phyloP scores from a whole-genome alignment of 2,888 invertebrate genomes.

The Morinoia aosen region DNA sequence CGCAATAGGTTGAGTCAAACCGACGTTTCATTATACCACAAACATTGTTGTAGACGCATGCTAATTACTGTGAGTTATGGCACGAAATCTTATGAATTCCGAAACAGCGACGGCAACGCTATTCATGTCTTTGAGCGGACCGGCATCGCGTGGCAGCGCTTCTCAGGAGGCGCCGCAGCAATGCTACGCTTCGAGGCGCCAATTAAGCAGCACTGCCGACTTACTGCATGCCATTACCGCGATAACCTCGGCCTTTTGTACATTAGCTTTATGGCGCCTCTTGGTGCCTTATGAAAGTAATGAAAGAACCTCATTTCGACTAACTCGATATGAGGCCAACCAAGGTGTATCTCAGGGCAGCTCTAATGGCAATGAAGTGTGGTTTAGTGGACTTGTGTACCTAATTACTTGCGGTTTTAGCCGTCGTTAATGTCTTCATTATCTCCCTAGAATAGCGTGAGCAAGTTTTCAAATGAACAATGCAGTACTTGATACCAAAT shows the following conservation, averaged over 20 bases:
- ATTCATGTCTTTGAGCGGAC: not conserved
- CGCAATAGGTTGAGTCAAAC: too few species aligned
- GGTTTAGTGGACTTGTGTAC: not conserved
- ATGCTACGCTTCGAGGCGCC: not conserved
- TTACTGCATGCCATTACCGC: slow-evolving; percentile 4
- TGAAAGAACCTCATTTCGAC: not conserved
- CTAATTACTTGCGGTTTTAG: not conserved
- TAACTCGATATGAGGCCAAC: not conserved
- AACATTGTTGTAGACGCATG: not conserved
- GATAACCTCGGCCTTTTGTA: not conserved
- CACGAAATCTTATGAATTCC: not conserved
- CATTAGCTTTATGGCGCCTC: not conserved
- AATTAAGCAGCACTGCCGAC: not conserved
- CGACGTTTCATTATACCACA: not conserved
- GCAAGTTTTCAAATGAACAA: not conserved
- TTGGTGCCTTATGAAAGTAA: not conserved
- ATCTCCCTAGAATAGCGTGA: not conserved
- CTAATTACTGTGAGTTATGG: not conserved
- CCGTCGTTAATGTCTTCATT: not conserved
- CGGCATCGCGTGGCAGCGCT: not conserved
- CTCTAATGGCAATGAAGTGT: not conserved
- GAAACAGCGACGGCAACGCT: not conserved
- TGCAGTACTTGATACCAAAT: not conserved
- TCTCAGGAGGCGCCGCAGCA: not conserved
- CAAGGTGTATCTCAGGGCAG: not conserved